These are phyloP conservation scores for Nomada lathburiana DNA, from an alignment of 2,888 invertebrate genomes.

Conservation along the genomic window DNA sequence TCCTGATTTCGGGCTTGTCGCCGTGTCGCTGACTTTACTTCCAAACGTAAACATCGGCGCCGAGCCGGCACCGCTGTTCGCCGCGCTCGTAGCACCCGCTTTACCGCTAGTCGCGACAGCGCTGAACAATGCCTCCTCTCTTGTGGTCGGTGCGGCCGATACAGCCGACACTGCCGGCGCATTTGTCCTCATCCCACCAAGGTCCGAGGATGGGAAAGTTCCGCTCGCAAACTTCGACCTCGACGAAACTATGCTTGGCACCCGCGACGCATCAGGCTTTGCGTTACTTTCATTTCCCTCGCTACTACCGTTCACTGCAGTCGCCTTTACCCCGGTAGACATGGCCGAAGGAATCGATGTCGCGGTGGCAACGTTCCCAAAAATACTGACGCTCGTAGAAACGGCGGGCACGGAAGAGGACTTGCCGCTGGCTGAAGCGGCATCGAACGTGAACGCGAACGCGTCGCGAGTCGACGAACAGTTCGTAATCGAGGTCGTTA, in stretches of 20 bases:
- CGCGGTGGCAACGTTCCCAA: background rate
- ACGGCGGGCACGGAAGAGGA: background rate
- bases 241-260: background rate
- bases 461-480: background rate
- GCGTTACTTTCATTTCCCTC: background rate
- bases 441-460: conserved; percentile 12
- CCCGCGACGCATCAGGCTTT: background rate
- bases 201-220: background rate
- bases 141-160: background rate
- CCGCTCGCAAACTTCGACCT: background rate
- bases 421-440: conserved; percentile 1
- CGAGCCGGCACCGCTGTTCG: background rate
- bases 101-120: background rate
- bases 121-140: background rate
- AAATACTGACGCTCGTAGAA: background rate
- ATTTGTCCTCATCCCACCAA: background rate
- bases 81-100: background rate
- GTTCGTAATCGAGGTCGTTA: background rate
- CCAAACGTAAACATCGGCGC: conserved; percentile 46
- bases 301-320: background rate
- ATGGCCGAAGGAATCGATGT: background rate
- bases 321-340: background rate
- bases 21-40: conserved; percentile 4
- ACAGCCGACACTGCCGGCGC: no score
- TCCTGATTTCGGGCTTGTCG: conserved; percentile 30